Base-by-base conservation (phyloP, 2,888 invertebrate species). In the Caenorhabditis sp. region DNA sequence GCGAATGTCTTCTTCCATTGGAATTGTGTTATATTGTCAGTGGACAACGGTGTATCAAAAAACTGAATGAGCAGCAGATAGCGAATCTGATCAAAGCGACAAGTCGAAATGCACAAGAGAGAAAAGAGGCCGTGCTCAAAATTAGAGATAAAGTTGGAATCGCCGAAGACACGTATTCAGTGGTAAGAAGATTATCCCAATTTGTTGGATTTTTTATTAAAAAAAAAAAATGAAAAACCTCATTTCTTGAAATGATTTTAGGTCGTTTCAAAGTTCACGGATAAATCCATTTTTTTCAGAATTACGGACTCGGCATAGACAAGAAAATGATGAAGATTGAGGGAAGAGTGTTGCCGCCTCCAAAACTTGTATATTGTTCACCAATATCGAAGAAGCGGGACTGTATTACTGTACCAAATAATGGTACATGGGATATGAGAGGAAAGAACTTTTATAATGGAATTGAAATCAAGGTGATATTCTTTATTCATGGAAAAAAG, bases 371-470 rank as follows among this genome's bases (percentile, higher is more conserved):
- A 2, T 69, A 73, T 59, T 60, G 53, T 7, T 50, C 65, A 14
- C 73, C 73, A 12, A 50, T 25, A 25, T 36, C 58, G 1, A 52
- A 31, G 10, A 25, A 31, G n/a, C 59, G 57, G 36, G 59, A 66
- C 2, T 73, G 68, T 63, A 59, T 73, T 25, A 58, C 73, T 14
- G 60, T 59, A 20, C 73, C 73, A 56, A 73, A 65, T 36, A 73
- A 73, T 53, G 73, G 73, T 54, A 43, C 69, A 26, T 73, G 73
- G 73, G 73, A 73, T 60, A 68, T 73, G 73, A 59, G 73, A 21
- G 66, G 66, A 63, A 73, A 73, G 60, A 69, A 73, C 26, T 73
- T 73, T 50, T 73, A 57, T 27, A 26, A 27, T 0, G 73, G 73
- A 52, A 50, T 73, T 12, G 17, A 50, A 21, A 69, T 73, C 52